A percentile compares a stretch with the other conserved stretches of the same genome.
These are phyloP conservation scores for Orgyia antiqua DNA, from an alignment of 2,888 invertebrate species.

Conservation along the genomic window DNA sequence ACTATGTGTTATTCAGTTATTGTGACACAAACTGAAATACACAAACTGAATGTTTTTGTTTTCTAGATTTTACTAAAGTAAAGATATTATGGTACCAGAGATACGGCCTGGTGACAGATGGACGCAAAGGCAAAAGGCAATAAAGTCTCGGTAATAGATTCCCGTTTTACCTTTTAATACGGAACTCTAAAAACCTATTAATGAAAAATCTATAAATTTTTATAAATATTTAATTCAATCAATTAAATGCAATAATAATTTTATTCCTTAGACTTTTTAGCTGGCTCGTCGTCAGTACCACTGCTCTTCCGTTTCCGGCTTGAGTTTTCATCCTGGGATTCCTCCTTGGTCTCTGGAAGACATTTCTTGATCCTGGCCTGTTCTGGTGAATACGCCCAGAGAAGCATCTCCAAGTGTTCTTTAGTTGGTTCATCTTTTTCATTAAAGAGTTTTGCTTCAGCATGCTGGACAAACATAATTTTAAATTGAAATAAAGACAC, in stretches of 20 bases:
- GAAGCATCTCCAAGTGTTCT: slow-evolving; percentile 82
- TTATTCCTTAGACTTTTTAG: slow-evolving; percentile 53
- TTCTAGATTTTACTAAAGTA: too few species aligned
- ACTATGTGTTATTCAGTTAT: too few species aligned
- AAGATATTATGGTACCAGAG: too few species aligned
- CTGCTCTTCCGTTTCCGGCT: slow-evolving; percentile 33
- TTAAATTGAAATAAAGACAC: too few species aligned
- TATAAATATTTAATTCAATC: slow-evolving; percentile 18
- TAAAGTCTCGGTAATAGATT: too few species aligned
- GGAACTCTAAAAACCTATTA: too few species aligned
- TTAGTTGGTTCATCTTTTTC: slow-evolving; percentile 82
- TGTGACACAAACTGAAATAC: too few species aligned
- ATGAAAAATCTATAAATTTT: too few species aligned
- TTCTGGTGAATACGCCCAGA: slow-evolving; percentile 88
- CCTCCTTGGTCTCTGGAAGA: slow-evolving; percentile 44
- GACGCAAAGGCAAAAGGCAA: too few species aligned
- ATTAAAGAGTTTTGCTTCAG: slow-evolving; percentile 79
- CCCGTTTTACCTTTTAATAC: too few species aligned
- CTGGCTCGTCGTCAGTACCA: slow-evolving; percentile 36
- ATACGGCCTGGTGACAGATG: too few species aligned
- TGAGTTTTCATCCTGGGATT: not conserved
- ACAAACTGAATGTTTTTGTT: too few species aligned
- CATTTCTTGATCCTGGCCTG: slow-evolving; percentile 80
- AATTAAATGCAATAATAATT: slow-evolving; percentile 21
- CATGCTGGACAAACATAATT: slow-evolving; percentile 78